Base-by-base conservation (phyloP, 2,888 invertebrate genomes). In the Idaea biselata region DNA sequence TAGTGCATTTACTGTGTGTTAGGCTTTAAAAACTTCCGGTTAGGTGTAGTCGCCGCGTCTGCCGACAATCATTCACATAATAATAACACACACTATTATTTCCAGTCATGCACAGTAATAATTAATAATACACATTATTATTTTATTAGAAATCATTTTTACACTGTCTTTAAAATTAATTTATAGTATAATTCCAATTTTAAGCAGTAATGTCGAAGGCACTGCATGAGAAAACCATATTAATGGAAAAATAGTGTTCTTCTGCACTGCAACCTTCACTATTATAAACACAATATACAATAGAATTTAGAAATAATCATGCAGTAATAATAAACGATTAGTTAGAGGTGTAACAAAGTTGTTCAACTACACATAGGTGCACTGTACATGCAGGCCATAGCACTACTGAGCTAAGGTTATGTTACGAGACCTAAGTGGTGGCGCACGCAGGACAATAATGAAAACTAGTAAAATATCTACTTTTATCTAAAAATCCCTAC, bases 41-140 rank as follows among this genome's bases (percentile, higher is more conserved):
- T 74, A 77, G 75, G 77, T 72, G 77, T 74, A 71, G 73, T 75
- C 80, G 76, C 83, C 75, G 76, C 80, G 73, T 85, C 86, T 86
- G 86, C 74, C 69, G 81, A 86, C 84, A 86, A 86, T 44, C 44
- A 44, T 80, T 79, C 74, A 77, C 76, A 81, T 81, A 68, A 75
- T 75, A 75, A 80, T 80, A 76, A 78, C 69, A 80, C 71, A 72
- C 68, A 73, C 68, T 44, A 44, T 44, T 44, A 44, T 44, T 44
- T 44, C 44, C 44, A 44, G 44, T 44, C 44, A 44, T 44, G 44
- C 44, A 44, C 44, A 44, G 11, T 44, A 44, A 44, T 44, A 11
- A 44, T 44, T 44, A 44, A 44, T 44, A 11, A 44, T 44, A 44
- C 44, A 44, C 44, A 44, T 44, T 44, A 44, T 44, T 44, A 14